Evolutionary conservation across 2,888 invertebrate genomes (phyloP).

Genomic region (Harpalus rubripes): DNA sequence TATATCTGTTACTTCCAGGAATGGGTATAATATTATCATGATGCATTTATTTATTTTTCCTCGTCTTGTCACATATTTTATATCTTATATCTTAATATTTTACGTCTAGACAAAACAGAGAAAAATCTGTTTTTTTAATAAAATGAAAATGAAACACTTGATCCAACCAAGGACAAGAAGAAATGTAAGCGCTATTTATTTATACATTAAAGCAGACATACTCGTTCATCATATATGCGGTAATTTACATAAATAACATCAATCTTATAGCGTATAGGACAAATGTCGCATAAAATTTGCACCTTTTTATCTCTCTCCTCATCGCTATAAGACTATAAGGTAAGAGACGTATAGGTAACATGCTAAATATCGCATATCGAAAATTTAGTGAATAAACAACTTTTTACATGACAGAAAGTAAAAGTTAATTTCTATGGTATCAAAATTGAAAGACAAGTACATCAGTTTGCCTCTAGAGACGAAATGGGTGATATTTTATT

Average conservation of each 20-base stretch:
- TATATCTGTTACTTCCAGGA: too few relatives aligned
- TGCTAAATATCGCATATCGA: too few relatives aligned
- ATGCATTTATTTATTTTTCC: not conserved
- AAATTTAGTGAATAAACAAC: too few relatives aligned
- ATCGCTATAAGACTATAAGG: not conserved
- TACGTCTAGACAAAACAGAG: conserved; percentile 21
- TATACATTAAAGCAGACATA: conserved; percentile 48
- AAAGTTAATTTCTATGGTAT: too few relatives aligned
- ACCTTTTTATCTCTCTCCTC: conserved; percentile 51
- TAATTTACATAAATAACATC: conserved; percentile 59
- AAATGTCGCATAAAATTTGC: conserved; percentile 59
- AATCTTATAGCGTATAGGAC: conserved; percentile 43
- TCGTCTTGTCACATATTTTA: not conserved
- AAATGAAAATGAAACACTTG: conserved; percentile 30
- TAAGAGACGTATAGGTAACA: too few relatives aligned
- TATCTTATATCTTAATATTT: conserved; percentile 12
- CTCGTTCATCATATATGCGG: conserved; percentile 39
- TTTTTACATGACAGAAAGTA: too few relatives aligned
- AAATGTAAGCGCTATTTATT: conserved; percentile 58
- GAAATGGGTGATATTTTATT: too few relatives aligned
- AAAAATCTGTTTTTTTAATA: conserved; percentile 46
- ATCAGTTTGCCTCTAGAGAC: too few relatives aligned
- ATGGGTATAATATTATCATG: not conserved
- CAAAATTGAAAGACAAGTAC: too few relatives aligned
- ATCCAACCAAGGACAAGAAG: conserved; percentile 23